phyloP scores from a whole-genome alignment of 2,888 invertebrate species.

The Megamerina dolium region DNA sequence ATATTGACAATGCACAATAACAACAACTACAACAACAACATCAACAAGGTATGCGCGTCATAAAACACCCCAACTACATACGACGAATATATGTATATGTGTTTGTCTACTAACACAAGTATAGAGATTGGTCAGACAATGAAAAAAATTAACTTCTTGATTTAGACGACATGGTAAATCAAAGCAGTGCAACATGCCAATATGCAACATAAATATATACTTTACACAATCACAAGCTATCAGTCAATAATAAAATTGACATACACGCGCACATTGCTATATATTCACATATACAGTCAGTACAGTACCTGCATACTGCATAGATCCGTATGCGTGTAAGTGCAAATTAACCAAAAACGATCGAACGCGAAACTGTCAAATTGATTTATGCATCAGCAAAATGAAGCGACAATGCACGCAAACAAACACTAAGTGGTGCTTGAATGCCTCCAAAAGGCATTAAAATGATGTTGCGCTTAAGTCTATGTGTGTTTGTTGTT shows the following conservation, averaged over 20 bases:
- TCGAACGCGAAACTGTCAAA: slow-evolving; percentile 30
- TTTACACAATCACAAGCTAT: too few relatives aligned
- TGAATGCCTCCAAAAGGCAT: not conserved
- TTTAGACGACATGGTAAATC: slow-evolving; percentile 1
- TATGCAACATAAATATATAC: not conserved
- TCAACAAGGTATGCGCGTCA: not conserved
- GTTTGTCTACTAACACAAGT: too few relatives aligned
- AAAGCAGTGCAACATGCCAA: not conserved
- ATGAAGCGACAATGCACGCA: not conserved
- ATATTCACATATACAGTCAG: too few relatives aligned
- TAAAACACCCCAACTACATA: not conserved
- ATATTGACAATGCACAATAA: slow-evolving; percentile 4
- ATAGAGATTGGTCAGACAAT: too few relatives aligned
- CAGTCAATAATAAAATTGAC: too few relatives aligned
- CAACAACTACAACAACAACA: slow-evolving; percentile 8
- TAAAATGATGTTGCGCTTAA: too few relatives aligned
- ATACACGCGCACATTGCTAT: too few relatives aligned
- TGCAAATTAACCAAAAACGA: slow-evolving; percentile 11
- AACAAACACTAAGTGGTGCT: not conserved
- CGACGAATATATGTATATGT: too few relatives aligned
- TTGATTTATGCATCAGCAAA: slow-evolving; percentile 31
- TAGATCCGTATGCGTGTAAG: slow-evolving; percentile 12
- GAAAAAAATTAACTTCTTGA: slow-evolving; percentile 11
- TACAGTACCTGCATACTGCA: too few relatives aligned
- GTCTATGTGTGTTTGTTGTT: too few relatives aligned